These are phyloP conservation scores for Drosophila meridiana DNA, from an alignment of 2,888 invertebrate genomes.

Conservation along the genomic window DNA sequence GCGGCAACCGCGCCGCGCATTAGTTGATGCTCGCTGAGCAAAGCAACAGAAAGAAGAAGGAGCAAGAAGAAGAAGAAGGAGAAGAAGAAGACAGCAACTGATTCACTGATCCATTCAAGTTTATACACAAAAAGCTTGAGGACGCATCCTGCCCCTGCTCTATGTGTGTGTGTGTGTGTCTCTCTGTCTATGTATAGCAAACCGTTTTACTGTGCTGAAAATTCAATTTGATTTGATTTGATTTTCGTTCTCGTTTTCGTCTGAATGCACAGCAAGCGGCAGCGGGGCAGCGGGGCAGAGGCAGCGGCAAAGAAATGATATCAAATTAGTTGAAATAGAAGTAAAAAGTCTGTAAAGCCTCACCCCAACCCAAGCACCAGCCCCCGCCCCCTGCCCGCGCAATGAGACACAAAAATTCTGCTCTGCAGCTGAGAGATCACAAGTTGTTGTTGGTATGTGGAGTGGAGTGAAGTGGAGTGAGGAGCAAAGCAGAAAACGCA, in stretches of 20 bases:
- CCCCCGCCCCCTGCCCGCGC: too few species aligned
- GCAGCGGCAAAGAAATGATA: constrained; percentile 60
- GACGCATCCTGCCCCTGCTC: neutral
- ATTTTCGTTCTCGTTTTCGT: constrained; percentile 82
- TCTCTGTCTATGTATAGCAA: constrained; percentile 14
- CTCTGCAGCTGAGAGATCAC: constrained; percentile 32
- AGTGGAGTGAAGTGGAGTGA: too few species aligned
- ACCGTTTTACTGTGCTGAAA: constrained; percentile 63
- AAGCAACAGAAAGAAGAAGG: constrained; percentile 14
- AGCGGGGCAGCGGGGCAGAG: constrained; percentile 7
- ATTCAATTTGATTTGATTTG: constrained; percentile 83
- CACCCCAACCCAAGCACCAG: neutral
- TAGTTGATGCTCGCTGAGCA: constrained; percentile 43
- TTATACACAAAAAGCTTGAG: constrained; percentile 30
- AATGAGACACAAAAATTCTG: too few species aligned
- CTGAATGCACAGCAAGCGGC: constrained; percentile 70
- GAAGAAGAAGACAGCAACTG: constrained; percentile 20
- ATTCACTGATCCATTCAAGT: constrained; percentile 59
- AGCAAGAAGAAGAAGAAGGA: constrained; percentile 1
- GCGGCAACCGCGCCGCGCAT: constrained; percentile 58
- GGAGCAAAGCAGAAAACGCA: neutral
- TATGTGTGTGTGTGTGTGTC: neutral
- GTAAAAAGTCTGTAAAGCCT: constrained; percentile 39
- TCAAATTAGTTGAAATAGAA: constrained; percentile 77
- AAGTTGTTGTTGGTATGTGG: neutral